Percentiles rank a stretch among this genome's conserved stretches.
phyloP scores from a whole-genome alignment of 2,113 vertebrate species.

The Chaenocephalus aceratus region DNA sequence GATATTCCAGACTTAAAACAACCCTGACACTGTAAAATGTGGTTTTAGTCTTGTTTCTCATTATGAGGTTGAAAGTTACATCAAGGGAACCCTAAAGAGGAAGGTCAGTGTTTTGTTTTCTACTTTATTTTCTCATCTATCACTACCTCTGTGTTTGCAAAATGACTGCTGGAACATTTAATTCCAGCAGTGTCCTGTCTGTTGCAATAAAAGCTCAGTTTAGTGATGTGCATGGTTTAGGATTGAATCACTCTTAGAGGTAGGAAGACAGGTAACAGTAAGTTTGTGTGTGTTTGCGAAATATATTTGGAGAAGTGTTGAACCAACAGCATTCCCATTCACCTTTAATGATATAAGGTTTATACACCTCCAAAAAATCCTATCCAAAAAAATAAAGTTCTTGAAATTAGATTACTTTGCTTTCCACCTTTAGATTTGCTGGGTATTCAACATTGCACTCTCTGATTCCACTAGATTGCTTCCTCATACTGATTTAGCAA shows the following conservation, averaged over 20 bases:
- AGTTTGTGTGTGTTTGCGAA: background rate
- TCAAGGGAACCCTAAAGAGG: background rate
- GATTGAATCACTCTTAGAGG: slow-evolving; percentile 59
- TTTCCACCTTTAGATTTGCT: background rate
- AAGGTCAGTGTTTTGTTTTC: background rate
- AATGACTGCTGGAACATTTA: slow-evolving; percentile 46
- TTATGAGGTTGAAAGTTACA: background rate
- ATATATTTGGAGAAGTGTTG: background rate
- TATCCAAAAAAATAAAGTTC: background rate
- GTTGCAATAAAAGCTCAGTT: slow-evolving; percentile 43
- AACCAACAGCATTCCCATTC: background rate
- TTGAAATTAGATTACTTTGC: slow-evolving; percentile 10
- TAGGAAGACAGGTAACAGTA: slow-evolving; percentile 14
- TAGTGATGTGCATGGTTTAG: slow-evolving; percentile 47
- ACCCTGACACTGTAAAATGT: background rate
- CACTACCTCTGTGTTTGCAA: slow-evolving; percentile 12
- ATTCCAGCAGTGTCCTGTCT: slow-evolving; percentile 57
- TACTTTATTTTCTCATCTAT: background rate
- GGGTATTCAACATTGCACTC: slow-evolving; percentile 8
- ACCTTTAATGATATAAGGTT: background rate
- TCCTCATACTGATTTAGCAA: slow-evolving; percentile 12
- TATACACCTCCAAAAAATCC: too few relatives aligned
- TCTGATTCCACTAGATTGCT: slow-evolving; percentile 23
- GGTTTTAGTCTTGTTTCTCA: background rate
- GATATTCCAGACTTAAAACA: too few relatives aligned